phyloP scores from a whole-genome alignment of 2,888 invertebrate genomes.

The Hyles lineata region DNA sequence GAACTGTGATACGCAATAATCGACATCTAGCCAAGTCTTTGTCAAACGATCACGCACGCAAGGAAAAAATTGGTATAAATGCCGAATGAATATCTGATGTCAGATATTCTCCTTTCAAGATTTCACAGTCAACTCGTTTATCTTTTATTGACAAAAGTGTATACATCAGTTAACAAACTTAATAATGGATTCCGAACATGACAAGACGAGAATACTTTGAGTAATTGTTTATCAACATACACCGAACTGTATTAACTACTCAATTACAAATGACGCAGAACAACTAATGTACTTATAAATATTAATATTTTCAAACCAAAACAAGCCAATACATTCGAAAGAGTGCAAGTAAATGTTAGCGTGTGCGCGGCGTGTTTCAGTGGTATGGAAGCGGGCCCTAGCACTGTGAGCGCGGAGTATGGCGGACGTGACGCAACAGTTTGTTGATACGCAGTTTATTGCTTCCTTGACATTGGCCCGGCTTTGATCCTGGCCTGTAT shows the following conservation, averaged over 20 bases:
- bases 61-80: no score
- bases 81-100: no score
- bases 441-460: conserved; percentile 23
- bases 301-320: neutral
- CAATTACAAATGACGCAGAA: conserved; percentile 13
- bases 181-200: neutral
- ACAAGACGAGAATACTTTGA: neutral
- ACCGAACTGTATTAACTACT: neutral
- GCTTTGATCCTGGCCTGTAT: conserved; percentile 22
- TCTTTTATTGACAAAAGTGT: neutral
- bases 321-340: neutral
- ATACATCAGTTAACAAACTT: neutral
- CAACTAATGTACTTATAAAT: neutral
- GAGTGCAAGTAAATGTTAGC: neutral
- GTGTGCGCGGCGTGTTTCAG: neutral
- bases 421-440: conserved; percentile 24
- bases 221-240: conserved; percentile 12
- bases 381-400: conserved; percentile 5
- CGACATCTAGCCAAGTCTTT: no score
- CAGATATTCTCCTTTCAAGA: no score
- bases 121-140: neutral
- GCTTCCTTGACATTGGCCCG: conserved; percentile 27
- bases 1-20: no score
- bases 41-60: no score
- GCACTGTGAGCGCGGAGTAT: neutral